Conservation (phyloP, 2,888 invertebrate species). For the Cephus nigrinus region DNA sequence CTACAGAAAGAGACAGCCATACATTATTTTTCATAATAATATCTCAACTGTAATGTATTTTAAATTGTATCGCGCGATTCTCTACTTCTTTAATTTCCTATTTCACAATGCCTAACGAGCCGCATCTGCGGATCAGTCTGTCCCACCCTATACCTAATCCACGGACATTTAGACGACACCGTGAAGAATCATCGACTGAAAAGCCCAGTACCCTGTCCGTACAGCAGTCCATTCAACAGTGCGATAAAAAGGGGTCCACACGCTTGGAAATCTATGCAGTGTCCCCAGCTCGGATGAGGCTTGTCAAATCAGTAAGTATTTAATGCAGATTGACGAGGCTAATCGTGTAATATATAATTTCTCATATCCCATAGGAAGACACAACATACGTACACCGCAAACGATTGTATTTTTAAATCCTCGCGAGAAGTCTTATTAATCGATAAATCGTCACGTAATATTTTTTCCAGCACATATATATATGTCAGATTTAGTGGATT, state of each 20-base stretch:
- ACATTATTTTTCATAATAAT: not conserved
- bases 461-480: no score
- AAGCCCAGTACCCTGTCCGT: constrained; percentile 38
- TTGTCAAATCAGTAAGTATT: constrained; percentile 53
- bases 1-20: not conserved
- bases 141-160: constrained; percentile 36
- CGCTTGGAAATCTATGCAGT: constrained; percentile 39
- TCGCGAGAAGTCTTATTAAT: not conserved
- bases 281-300: constrained; percentile 47
- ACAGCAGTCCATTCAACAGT: constrained; percentile 44
- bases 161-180: constrained; percentile 48
- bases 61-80: not conserved
- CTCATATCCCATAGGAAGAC: not conserved
- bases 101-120: not conserved
- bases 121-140: not conserved
- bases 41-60: not conserved
- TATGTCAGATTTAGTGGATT: no score
- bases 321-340: constrained; percentile 50
- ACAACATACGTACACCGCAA: not conserved
- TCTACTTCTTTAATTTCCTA: not conserved
- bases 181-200: constrained; percentile 46
- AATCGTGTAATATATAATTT: constrained; percentile 35
- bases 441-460: not conserved
- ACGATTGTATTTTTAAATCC: not conserved
- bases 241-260: constrained; percentile 47